Evolutionary conservation across 2,888 invertebrate genomes (phyloP).

Genomic region (Harmothoe impar): DNA sequence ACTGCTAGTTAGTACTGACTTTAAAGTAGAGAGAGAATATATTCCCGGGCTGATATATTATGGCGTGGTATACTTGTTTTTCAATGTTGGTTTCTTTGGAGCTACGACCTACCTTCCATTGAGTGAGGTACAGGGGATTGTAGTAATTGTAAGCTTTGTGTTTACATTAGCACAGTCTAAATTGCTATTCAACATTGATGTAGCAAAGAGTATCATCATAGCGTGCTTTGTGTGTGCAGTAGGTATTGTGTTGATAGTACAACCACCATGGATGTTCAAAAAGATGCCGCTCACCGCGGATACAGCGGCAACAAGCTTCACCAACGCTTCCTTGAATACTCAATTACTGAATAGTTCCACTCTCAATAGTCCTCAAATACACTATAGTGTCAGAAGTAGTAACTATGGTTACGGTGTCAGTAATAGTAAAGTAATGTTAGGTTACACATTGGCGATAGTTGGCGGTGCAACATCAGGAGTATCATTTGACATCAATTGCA

Average conservation of each 20-base stretch:
- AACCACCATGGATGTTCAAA: neutral
- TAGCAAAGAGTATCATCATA: neutral
- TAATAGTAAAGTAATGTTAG: neutral
- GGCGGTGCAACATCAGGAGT: neutral
- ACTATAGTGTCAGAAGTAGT: neutral
- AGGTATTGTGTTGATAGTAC: neutral
- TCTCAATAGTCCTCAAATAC: neutral
- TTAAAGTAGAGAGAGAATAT: neutral
- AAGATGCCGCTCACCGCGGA: too few relatives aligned
- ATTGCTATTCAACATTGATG: neutral
- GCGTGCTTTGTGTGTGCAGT: neutral
- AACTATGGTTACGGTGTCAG: neutral
- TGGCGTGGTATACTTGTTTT: neutral
- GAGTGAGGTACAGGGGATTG: neutral
- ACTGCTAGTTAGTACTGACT: neutral
- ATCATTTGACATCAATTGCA: neutral
- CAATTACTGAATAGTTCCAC: neutral
- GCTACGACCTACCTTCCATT: neutral
- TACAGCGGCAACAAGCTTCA: too few relatives aligned
- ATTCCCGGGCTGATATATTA: neutral
- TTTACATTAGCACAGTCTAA: neutral
- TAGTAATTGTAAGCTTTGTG: neutral
- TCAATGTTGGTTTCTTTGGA: neutral
- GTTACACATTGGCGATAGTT: neutral
- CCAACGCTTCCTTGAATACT: neutral